Conservation (phyloP, 1,140 invertebrate species). For the Drosophila nigrodunni region DNA sequence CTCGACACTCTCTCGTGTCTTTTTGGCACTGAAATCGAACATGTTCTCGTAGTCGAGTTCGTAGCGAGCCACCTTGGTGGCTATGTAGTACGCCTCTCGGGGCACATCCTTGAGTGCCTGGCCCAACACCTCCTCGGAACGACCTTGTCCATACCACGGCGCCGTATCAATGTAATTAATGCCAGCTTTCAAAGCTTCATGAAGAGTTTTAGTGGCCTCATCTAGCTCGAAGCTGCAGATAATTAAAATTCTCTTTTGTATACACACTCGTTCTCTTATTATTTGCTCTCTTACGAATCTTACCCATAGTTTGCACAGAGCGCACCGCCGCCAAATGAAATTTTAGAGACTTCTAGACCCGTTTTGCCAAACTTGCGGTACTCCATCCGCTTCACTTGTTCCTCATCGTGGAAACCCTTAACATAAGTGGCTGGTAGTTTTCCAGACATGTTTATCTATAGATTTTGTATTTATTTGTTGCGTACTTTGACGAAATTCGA, state of each 20-base stretch:
- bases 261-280: not conserved
- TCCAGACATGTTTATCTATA: slow-evolving; percentile 55
- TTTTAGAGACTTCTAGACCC: slow-evolving; percentile 86
- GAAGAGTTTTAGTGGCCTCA: slow-evolving; percentile 89
- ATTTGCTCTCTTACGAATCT: not conserved
- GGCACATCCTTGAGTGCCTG: slow-evolving; percentile 92
- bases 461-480: slow-evolving; percentile 7
- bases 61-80: slow-evolving; percentile 96
- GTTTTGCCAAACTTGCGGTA: slow-evolving; percentile 87
- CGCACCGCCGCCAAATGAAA: slow-evolving; percentile 86
- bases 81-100: slow-evolving; percentile 93
- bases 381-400: slow-evolving; percentile 86
- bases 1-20: slow-evolving; percentile 91
- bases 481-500: slow-evolving; percentile 30
- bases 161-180: slow-evolving; percentile 97
- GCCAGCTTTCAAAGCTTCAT: slow-evolving; percentile 90
- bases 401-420: slow-evolving; percentile 87
- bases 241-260: not conserved
- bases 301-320: slow-evolving; percentile 66
- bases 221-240: slow-evolving; percentile 86
- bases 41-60: slow-evolving; percentile 89
- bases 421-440: slow-evolving; percentile 86
- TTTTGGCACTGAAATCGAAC: slow-evolving; percentile 94
- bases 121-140: slow-evolving; percentile 92
- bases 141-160: slow-evolving; percentile 96